A percentile compares a stretch with the other conserved stretches of the same genome.
Evolutionary conservation across 2,797 vertebrate genomes (phyloP).

Genomic region (Peromyscus attwateri): DNA sequence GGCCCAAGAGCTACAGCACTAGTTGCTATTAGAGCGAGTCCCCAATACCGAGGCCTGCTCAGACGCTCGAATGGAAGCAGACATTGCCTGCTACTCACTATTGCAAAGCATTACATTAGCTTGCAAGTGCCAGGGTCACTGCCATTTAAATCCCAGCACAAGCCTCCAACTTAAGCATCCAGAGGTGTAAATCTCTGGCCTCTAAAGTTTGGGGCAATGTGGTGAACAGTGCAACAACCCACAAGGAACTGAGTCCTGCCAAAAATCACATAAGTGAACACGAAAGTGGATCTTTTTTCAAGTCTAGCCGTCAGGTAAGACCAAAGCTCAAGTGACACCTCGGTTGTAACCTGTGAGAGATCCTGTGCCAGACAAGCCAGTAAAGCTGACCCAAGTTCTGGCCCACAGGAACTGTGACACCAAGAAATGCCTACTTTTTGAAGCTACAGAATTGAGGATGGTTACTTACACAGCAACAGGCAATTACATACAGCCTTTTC

Average conservation of each 20-base stretch:
- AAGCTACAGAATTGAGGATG: not conserved
- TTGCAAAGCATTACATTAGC: not conserved
- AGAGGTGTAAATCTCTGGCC: not conserved
- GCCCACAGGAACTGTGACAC: not conserved
- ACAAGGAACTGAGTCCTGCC: not conserved
- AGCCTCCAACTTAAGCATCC: not conserved
- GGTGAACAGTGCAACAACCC: not conserved
- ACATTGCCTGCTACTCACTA: not conserved
- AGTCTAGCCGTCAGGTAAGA: not conserved
- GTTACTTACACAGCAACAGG: not conserved
- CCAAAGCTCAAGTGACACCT: not conserved
- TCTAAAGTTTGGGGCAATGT: not conserved
- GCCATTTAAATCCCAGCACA: not conserved
- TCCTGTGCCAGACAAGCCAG: not conserved
- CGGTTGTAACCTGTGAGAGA: not conserved
- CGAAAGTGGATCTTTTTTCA: not conserved
- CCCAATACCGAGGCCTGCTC: not conserved
- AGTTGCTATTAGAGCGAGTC: not conserved
- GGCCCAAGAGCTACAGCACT: not conserved
- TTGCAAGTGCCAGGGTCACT: not conserved
- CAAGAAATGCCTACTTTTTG: conserved; percentile 8
- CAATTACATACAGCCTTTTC: not conserved
- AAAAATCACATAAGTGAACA: not conserved
- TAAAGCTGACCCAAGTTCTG: not conserved
- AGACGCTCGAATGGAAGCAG: not conserved